These are phyloP conservation scores for Drosophila subobscura DNA, from an alignment of 1,140 invertebrate genomes.

Conservation along the genomic window DNA sequence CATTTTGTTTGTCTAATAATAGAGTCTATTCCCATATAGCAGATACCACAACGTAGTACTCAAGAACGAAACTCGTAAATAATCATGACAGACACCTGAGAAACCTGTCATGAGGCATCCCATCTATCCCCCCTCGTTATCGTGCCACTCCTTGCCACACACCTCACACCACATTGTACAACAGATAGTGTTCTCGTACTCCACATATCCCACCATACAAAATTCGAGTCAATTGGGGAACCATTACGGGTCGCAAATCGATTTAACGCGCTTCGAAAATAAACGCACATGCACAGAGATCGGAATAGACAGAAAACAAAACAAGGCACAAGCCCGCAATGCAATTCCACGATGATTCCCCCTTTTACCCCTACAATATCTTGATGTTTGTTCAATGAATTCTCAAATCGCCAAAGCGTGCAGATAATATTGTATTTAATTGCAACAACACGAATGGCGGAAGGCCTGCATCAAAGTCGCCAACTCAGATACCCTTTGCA, in stretches of 20 bases:
- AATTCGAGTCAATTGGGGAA: conserved; percentile 37
- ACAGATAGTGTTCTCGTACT: not conserved
- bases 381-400: conserved; percentile 74
- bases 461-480: no score
- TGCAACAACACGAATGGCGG: conserved; percentile 18
- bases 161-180: no score
- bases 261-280: conserved; percentile 48
- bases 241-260: conserved; percentile 46
- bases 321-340: conserved; percentile 8
- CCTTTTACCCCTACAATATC: conserved; percentile 38
- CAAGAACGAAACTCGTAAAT: no score
- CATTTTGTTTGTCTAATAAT: no score
- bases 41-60: no score
- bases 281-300: conserved; percentile 14
- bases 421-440: conserved; percentile 77
- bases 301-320: no score
- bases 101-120: no score
- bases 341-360: conserved; percentile 26
- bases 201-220: not conserved
- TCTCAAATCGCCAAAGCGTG: conserved; percentile 76
- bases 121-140: no score
- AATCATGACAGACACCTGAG: no score
- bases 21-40: no score
- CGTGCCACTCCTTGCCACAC: no score
- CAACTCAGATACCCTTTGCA: no score